Percentiles rank a stretch among this genome's conserved stretches.
These are phyloP conservation scores for Tipula lateralis DNA, from an alignment of 2,888 invertebrate genomes.

Conservation along the genomic window DNA sequence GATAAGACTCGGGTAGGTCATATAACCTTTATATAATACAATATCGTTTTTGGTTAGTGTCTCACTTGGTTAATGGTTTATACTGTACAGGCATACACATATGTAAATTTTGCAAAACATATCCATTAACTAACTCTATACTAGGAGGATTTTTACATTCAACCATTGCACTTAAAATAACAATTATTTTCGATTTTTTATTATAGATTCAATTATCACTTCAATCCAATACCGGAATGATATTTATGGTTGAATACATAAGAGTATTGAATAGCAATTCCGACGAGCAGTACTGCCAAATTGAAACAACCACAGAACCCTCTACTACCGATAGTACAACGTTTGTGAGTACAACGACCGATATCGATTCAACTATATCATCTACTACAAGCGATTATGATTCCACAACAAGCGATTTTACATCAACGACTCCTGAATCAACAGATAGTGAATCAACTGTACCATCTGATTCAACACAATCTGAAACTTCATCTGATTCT, in stretches of 20 bases:
- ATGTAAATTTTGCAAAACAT: background rate
- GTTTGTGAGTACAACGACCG: background rate
- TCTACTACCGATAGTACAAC: background rate
- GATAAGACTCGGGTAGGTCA: background rate
- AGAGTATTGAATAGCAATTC: background rate
- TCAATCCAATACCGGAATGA: background rate
- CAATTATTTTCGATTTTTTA: background rate
- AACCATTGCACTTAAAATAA: background rate
- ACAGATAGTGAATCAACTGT: background rate
- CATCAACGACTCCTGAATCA: background rate
- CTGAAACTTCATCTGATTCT: background rate
- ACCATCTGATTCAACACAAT: background rate
- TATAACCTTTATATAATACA: too few relatives aligned
- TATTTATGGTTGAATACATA: background rate
- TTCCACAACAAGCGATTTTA: background rate
- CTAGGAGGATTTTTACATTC: background rate
- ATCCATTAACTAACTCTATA: background rate
- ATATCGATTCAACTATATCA: background rate
- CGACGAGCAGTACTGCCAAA: background rate
- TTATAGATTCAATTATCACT: background rate
- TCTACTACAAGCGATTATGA: background rate
- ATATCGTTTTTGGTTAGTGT: too few relatives aligned
- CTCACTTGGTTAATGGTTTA: background rate
- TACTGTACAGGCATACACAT: background rate
- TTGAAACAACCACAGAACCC: background rate